Evolutionary conservation across 2,888 invertebrate species (phyloP).

Genomic region (Nymphalis urticae): DNA sequence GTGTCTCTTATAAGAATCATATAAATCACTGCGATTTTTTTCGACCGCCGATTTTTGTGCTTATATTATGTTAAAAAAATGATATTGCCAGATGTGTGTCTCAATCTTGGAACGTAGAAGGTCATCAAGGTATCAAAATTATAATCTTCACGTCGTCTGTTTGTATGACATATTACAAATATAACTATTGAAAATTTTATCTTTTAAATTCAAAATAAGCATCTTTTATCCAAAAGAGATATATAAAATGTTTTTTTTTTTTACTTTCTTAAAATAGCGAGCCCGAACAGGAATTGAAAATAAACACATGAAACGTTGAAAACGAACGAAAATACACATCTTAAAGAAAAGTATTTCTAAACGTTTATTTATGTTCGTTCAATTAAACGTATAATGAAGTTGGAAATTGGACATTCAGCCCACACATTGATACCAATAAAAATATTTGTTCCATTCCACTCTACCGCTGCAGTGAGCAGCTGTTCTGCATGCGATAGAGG

Average conservation of each 20-base stretch:
- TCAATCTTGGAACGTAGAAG: too few species aligned
- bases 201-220: constrained; percentile 11
- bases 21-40: background rate
- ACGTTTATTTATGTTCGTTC: background rate
- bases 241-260: constrained; percentile 9
- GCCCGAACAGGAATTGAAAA: constrained; percentile 15
- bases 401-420: background rate
- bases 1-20: too few species aligned
- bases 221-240: constrained; percentile 13
- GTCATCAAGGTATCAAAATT: too few species aligned
- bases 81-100: too few species aligned
- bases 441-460: background rate
- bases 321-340: constrained; percentile 6
- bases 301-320: constrained; percentile 18
- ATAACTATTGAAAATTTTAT: background rate
- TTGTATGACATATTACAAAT: too few species aligned
- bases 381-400: background rate
- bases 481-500: background rate
- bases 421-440: background rate
- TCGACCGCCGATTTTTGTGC: background rate
- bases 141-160: too few species aligned
- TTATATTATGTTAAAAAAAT: too few species aligned
- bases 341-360: background rate
- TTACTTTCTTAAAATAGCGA: constrained; percentile 22
- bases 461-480: constrained; percentile 6